A percentile compares a stretch with the other conserved stretches of the same genome.
Evolutionary conservation across 2,888 invertebrate species (phyloP).

Genomic region (Himalopsyche anomala): DNA sequence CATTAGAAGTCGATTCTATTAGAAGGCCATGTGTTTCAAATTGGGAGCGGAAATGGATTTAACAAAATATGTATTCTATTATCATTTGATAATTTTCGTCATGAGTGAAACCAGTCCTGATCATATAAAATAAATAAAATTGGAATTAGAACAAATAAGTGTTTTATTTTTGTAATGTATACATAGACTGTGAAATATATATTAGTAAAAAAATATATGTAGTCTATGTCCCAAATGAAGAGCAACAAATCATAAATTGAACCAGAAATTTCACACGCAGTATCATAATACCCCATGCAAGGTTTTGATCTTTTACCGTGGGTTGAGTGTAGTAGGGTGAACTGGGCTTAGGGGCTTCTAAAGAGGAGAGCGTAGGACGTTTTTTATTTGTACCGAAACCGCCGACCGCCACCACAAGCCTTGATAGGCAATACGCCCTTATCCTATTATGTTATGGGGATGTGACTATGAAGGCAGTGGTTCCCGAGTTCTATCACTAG

Average conservation of each 20-base stretch:
- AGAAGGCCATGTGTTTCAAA: no score
- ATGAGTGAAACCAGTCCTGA: no score
- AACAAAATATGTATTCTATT: no score
- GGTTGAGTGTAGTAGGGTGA: background rate
- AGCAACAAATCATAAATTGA: background rate
- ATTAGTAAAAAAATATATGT: no score
- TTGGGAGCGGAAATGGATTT: no score
- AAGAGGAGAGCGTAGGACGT: background rate
- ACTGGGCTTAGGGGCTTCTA: background rate
- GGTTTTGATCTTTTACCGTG: background rate
- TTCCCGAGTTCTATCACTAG: background rate
- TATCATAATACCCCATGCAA: background rate
- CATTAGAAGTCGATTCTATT: no score
- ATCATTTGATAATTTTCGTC: no score
- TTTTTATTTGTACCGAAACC: constrained; percentile 26
- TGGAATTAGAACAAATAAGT: no score
- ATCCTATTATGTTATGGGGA: constrained; percentile 59
- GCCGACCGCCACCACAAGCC: constrained; percentile 21
- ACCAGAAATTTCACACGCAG: background rate
- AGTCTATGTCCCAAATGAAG: no score
- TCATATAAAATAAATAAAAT: no score
- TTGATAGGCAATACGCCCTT: constrained; percentile 62
- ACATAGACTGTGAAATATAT: no score
- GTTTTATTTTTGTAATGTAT: no score
- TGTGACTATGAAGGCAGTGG: background rate